Evolutionary conservation across 2,888 invertebrate species (phyloP).

Genomic region (Amaurobius ferox): DNA sequence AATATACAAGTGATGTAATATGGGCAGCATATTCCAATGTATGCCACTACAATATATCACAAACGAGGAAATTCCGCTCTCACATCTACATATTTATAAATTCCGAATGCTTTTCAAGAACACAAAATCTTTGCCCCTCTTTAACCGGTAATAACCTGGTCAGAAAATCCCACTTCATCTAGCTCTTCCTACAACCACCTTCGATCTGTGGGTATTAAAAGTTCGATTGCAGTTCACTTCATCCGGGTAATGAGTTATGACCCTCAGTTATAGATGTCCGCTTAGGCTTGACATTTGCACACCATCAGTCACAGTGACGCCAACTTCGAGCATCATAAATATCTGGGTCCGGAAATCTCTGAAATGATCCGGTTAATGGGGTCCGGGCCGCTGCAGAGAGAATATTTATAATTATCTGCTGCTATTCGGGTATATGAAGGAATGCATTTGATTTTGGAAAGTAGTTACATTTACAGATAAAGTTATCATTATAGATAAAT

Average conservation of each 20-base stretch:
- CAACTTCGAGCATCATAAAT: not conserved
- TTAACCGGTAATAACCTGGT: not conserved
- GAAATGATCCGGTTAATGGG: conserved; percentile 2
- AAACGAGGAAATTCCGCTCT: too few relatives aligned
- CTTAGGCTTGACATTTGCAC: not conserved
- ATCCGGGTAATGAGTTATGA: not conserved
- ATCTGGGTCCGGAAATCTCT: not conserved
- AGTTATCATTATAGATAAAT: too few relatives aligned
- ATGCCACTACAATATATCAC: too few relatives aligned
- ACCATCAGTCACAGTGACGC: not conserved
- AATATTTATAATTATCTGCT: conserved; percentile 4
- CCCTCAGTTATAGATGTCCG: not conserved
- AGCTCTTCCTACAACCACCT: not conserved
- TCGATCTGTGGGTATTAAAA: not conserved
- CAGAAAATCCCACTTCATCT: not conserved
- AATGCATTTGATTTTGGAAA: too few relatives aligned
- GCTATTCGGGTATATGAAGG: too few relatives aligned
- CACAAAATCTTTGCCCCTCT: too few relatives aligned
- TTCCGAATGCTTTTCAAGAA: too few relatives aligned
- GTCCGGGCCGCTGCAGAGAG: not conserved
- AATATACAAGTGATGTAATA: too few relatives aligned
- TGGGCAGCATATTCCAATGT: too few relatives aligned
- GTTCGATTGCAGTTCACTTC: not conserved
- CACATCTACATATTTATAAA: too few relatives aligned
- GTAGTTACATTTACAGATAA: too few relatives aligned